Evolutionary conservation across 2,888 invertebrate species (phyloP), one percentile per base, ranked within the genome.

Genomic region (Erebia aethiops): DNA sequence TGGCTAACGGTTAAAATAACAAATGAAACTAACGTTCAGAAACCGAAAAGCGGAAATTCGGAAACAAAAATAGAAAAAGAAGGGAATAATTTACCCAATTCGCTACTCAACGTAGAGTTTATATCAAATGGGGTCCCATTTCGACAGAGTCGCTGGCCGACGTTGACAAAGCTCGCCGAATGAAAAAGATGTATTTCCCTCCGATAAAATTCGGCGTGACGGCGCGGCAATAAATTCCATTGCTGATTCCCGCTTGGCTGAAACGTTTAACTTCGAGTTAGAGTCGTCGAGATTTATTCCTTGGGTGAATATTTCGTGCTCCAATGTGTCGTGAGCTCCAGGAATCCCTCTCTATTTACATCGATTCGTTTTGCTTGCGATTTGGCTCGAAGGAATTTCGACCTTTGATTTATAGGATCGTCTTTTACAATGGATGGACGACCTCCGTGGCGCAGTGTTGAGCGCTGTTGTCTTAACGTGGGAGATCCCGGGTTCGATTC

Each of bases 121-220:
- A 87, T 89, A 86, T 84, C 87, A 89, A 90, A 89, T 87, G 87
- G 80, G 77, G 71, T 18, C 81, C 84, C 89, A 88, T 91, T 91
- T 81, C 82, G 73, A 74, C 80, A 77, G 86, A 88, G 89, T 89
- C 87, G 87, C 83, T 82, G 75, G 67, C 68, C 78, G 91, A 91
- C 91, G 81, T 90, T 91, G 91, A 91, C 90, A 90, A 91, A 91
- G 84, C 84, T 86, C 79, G 81, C 72, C 77, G 85, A 83, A 87
- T 86, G 88, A 88, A 87, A 90, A 89, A 90, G 88, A 90, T 89
- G 88, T 90, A 90, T 90, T 89, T 89, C 84, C 83, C 85, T 80
- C 80, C 88, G 90, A 89, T 90, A 88, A 90, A 89, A 90, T 90
- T 89, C 83, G 86, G 81, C 79, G 79, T 82, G 83, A 82, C 81